Percentiles rank a stretch among this genome's conserved stretches.
Conservation (phyloP, 1,140 invertebrate species). For the Rhysida immarginata region DNA sequence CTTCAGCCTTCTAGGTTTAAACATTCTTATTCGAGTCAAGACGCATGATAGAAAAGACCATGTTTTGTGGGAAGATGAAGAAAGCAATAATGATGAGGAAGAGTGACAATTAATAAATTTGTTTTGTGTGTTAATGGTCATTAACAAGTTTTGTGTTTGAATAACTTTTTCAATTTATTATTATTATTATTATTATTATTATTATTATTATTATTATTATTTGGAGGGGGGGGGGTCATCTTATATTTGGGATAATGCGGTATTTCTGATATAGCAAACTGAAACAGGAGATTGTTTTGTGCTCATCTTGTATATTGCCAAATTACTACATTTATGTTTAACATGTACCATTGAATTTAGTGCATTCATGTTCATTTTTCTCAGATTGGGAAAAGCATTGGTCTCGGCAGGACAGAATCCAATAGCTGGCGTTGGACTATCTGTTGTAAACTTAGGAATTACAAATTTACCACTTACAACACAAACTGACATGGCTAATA, state of each 20-base stretch:
- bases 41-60: no score
- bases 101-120: no score
- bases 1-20: no score
- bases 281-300: not conserved
- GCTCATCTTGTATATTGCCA: not conserved
- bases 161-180: no score
- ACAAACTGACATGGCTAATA: not conserved
- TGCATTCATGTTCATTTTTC: not conserved
- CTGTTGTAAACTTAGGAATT: not conserved
- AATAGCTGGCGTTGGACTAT: not conserved
- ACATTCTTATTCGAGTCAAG: no score
- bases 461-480: not conserved
- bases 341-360: not conserved
- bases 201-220: no score
- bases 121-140: no score
- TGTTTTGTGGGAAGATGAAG: no score
- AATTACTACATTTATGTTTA: not conserved
- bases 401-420: not conserved
- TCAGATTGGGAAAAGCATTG: not conserved
- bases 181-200: no score
- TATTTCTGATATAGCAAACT: not conserved
- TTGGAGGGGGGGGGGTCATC: no score
- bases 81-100: no score
- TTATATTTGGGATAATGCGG: not conserved
- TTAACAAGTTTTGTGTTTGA: no score